Conservation (phyloP, 2,113 vertebrate species). For the Pollimyrus isidori region DNA sequence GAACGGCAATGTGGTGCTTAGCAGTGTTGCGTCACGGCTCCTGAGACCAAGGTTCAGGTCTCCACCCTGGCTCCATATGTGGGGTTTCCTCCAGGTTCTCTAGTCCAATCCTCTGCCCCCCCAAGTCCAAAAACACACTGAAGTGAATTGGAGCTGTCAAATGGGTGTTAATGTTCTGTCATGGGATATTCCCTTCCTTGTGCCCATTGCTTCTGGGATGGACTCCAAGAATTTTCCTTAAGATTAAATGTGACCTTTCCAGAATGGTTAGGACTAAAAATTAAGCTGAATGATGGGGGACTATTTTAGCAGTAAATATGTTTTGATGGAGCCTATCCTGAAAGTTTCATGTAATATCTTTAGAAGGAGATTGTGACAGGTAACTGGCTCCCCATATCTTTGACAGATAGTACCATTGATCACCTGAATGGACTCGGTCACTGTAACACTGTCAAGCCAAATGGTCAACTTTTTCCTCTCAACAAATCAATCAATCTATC, state of each 20-base stretch:
- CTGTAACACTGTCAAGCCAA: not conserved
- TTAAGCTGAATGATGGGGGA: not conserved
- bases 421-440: not conserved
- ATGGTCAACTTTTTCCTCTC: not conserved
- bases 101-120: not conserved
- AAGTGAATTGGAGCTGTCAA: not conserved
- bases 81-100: not conserved
- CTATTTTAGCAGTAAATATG: not conserved
- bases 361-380: not conserved
- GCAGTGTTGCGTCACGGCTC: not conserved
- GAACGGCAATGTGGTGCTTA: not conserved
- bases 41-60: not conserved
- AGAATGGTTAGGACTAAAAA: not conserved
- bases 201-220: not conserved
- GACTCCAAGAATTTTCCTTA: not conserved
- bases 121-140: not conserved
- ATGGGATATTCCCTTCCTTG: not conserved
- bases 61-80: not conserved
- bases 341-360: not conserved
- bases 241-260: not conserved
- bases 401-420: not conserved
- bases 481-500: not conserved
- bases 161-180: not conserved
- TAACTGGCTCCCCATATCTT: not conserved
- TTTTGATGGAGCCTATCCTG: not conserved